phyloP scores from a whole-genome alignment of 2,797 vertebrate species.

The Naso thynnoides region DNA sequence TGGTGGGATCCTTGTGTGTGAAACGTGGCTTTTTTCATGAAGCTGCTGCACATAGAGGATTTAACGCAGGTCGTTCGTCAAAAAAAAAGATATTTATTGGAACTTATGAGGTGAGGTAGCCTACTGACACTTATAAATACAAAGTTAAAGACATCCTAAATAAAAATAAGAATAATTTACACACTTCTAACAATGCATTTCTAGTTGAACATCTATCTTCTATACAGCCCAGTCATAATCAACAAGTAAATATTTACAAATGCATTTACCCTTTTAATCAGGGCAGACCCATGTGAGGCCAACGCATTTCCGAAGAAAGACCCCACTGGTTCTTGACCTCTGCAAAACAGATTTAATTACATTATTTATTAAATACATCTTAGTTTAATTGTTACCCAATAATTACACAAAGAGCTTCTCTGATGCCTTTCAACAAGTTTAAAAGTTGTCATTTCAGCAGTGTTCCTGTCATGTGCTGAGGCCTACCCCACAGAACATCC shows the following conservation, averaged over 20 bases:
- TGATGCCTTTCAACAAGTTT: slow-evolving; percentile 43
- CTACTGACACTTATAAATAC: slow-evolving; percentile 70
- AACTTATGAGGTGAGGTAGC: slow-evolving; percentile 51
- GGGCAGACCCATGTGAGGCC: slow-evolving; percentile 37
- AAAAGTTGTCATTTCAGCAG: slow-evolving; percentile 26
- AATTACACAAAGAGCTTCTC: slow-evolving; percentile 68
- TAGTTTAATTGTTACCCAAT: slow-evolving; percentile 40
- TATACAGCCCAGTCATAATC: slow-evolving; percentile 63
- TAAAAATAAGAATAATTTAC: slow-evolving; percentile 66
- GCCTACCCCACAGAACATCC: slow-evolving; percentile 42
- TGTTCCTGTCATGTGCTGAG: slow-evolving; percentile 28
- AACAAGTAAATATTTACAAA: slow-evolving; percentile 84
- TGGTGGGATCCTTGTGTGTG: slow-evolving; percentile 68
- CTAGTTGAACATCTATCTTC: slow-evolving; percentile 49
- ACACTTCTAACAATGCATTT: slow-evolving; percentile 43
- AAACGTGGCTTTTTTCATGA: slow-evolving; percentile 31
- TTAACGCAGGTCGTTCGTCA: slow-evolving; percentile 16
- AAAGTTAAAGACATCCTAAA: slow-evolving; percentile 55
- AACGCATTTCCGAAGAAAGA: slow-evolving; percentile 47
- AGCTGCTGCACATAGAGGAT: slow-evolving; percentile 25
- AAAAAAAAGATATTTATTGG: slow-evolving; percentile 70
- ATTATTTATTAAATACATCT: slow-evolving; percentile 70
- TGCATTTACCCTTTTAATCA: slow-evolving; percentile 60
- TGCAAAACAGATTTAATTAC: slow-evolving; percentile 48
- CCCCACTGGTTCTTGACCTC: slow-evolving; percentile 33